Base-by-base conservation (phyloP, 1,140 invertebrate genomes). In the Frieseomelitta varia region DNA sequence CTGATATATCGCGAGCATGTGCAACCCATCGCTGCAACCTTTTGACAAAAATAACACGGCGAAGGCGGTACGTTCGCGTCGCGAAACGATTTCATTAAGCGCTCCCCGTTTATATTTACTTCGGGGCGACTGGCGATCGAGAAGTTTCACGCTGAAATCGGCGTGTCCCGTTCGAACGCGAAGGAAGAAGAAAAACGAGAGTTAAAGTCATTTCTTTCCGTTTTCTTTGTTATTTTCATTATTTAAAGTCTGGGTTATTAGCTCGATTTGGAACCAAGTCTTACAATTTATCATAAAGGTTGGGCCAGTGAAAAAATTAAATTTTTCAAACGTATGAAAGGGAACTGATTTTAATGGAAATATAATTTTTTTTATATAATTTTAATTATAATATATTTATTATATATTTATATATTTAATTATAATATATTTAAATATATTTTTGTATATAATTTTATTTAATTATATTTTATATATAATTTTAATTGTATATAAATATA, bases 1-100 rank as follows among this genome's bases (percentile, higher is more conserved):
- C n/a, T 90, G 83, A 91, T 80, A 91, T 90, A 90, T 90, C 78
- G 61, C 81, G 69, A 90, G 83, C 85, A 91, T 81, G 89, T 84
- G 85, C 88, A 87, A 19, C 34, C 24, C 0, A 63, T 55, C 86
- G 71, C 2, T 72, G 56, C 69, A 68, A 63, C 34, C 73, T 75
- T 68, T 87, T 87, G 85, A 87, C 81, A 72, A 81, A 85, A 88
- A 88, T 88, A 88, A 88, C 78, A 79, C 47, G 30, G 58, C 56
- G 58, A 79, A 53, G 55, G 69, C 27, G 39, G 71, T 79, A n/a
- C 76, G 47, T 27, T 51, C 19, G 47, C 61, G 69, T 69, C 69
- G 51, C 55, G 24, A 21, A 84, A 63, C 78, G 61, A 84, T 76
- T 88, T 71, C n/a, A 84, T 79, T 84, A 84, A 84, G 21, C 12